phyloP scores from a whole-genome alignment of 37 sponge, comb jelly and placozoan species.

The Axinella damicornis region DNA sequence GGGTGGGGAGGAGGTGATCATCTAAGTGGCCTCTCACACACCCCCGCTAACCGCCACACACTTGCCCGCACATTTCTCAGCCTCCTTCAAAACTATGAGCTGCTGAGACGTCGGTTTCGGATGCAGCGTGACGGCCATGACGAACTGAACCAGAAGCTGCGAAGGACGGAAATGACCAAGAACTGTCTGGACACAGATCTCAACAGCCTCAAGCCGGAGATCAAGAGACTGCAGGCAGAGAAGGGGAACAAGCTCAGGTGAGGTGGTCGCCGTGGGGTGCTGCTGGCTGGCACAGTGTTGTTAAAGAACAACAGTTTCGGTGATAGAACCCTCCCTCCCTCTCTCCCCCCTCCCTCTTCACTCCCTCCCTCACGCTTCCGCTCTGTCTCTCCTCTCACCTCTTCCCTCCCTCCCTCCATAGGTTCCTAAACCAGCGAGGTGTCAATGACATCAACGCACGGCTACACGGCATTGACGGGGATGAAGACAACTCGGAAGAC shows the following conservation, averaged over 20 bases:
- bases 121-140: conserved; percentile 46
- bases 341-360: neutral
- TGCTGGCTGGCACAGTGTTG: neutral
- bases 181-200: conserved; percentile 69
- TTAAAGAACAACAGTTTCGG: neutral
- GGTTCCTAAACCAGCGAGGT: conserved; percentile 61
- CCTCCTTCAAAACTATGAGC: conserved; percentile 43
- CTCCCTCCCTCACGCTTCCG: neutral
- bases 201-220: conserved; percentile 77
- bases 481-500: conserved; percentile 26
- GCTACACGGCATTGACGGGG: conserved; percentile 13
- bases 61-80: neutral
- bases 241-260: conserved; percentile 48
- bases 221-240: conserved; percentile 71
- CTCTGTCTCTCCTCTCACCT: neutral
- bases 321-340: neutral
- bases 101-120: conserved; percentile 33
- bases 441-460: conserved; percentile 19
- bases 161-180: conserved; percentile 49
- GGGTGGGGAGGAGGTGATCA: no score
- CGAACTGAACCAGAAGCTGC: conserved; percentile 48
- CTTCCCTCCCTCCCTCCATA: neutral
- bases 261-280: neutral
- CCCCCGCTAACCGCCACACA: no score
- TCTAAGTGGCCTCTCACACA: no score